Evolutionary conservation across 2,113 vertebrate genomes (phyloP).

Genomic region (Colius striatus): DNA sequence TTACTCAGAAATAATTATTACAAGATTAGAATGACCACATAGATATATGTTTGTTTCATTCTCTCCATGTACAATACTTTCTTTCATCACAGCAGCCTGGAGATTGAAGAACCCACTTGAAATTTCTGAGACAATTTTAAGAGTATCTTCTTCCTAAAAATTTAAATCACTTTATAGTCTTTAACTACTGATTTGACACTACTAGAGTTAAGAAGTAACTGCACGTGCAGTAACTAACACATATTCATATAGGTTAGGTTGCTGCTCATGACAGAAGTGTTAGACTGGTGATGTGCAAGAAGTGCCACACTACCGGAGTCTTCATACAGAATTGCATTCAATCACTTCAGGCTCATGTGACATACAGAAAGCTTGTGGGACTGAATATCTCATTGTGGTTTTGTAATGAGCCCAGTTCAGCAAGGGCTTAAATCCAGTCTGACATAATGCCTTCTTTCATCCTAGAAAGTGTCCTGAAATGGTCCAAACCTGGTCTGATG

Average conservation of each 20-base stretch:
- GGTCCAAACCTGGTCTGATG: not conserved
- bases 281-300: not conserved
- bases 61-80: not conserved
- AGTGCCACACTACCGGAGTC: not conserved
- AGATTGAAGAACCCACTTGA: not conserved
- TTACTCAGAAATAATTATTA: not conserved
- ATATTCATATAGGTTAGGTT: not conserved
- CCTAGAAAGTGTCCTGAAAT: not conserved
- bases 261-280: not conserved
- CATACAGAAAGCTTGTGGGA: not conserved
- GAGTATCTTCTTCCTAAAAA: not conserved
- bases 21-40: not conserved
- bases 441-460: not conserved
- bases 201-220: not conserved
- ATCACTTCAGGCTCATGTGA: not conserved
- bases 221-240: not conserved
- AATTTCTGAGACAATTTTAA: not conserved
- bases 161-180: not conserved
- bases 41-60: not conserved
- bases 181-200: not conserved
- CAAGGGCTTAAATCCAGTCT: not conserved
- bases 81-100: not conserved
- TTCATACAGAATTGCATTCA: not conserved
- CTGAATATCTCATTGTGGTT: not conserved
- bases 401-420: not conserved